These are phyloP conservation scores for Miniopterus natalensis DNA, from an alignment of 2,113 vertebrate genomes.

Conservation along the genomic window DNA sequence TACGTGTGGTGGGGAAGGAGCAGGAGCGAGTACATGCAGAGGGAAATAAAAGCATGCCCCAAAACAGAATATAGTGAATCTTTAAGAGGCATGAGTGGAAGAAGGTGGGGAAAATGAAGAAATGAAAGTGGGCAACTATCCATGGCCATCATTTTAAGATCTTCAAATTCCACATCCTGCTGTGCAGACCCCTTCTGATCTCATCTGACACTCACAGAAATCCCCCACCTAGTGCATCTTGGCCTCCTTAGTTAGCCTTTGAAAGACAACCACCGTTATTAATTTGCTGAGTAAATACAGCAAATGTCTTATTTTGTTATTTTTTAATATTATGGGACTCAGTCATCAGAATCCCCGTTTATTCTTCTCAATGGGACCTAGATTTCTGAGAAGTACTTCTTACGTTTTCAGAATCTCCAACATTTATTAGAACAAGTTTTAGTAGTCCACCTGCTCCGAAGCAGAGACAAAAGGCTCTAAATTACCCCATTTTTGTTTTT, in stretches of 20 bases:
- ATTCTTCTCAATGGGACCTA: not conserved
- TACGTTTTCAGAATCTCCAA: not conserved
- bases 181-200: rapidly evolving
- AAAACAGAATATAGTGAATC: not conserved
- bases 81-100: not conserved
- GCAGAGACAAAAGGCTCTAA: not conserved
- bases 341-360: not conserved
- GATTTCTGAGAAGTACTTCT: slow-evolving; percentile 21
- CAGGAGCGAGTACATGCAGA: not conserved
- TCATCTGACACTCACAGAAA: not conserved
- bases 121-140: not conserved
- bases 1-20: not conserved
- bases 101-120: not conserved
- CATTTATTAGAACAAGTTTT: not conserved
- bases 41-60: not conserved
- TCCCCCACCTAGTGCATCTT: rapidly evolving
- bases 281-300: not conserved
- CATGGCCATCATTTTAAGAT: not conserved
- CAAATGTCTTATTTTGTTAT: not conserved
- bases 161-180: not conserved
- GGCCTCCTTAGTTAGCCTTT: not conserved
- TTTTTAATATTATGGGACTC: not conserved
- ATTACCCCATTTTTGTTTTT: not conserved
- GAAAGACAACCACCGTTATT: not conserved
- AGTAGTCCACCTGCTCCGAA: not conserved